phyloP scores from a whole-genome alignment of 2,113 vertebrate species.

The Percopsis transmontana region DNA sequence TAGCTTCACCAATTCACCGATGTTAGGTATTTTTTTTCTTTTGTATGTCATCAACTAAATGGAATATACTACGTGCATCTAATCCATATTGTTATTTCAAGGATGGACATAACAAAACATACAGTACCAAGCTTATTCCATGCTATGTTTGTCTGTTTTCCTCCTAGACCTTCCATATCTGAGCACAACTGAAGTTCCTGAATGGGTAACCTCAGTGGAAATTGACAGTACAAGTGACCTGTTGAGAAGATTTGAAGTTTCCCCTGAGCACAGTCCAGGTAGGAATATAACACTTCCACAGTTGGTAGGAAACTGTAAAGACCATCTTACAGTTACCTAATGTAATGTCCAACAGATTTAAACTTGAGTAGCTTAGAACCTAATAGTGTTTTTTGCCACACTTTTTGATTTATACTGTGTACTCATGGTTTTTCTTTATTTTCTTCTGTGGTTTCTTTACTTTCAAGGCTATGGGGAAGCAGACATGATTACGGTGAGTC shows the following conservation, averaged over 20 bases:
- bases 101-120: background rate
- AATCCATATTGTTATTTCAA: background rate
- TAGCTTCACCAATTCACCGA: too few relatives aligned
- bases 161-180: conserved; percentile 12
- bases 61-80: too few relatives aligned
- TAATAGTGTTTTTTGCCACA: background rate
- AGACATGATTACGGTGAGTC: conserved; percentile 75
- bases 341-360: background rate
- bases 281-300: conserved; percentile 25
- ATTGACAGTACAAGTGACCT: conserved; percentile 35
- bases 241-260: conserved; percentile 68
- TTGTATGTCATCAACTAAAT: too few relatives aligned
- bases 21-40: too few relatives aligned
- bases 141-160: conserved; percentile 6
- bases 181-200: conserved; percentile 25
- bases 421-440: background rate
- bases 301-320: background rate
- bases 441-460: conserved; percentile 11
- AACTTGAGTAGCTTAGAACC: background rate
- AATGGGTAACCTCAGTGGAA: conserved; percentile 49
- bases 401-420: background rate
- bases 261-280: conserved; percentile 67
- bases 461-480: conserved; percentile 48
- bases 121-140: background rate
- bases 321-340: background rate